Conservation (phyloP, 2,888 invertebrate species). For the Altica lythri region DNA sequence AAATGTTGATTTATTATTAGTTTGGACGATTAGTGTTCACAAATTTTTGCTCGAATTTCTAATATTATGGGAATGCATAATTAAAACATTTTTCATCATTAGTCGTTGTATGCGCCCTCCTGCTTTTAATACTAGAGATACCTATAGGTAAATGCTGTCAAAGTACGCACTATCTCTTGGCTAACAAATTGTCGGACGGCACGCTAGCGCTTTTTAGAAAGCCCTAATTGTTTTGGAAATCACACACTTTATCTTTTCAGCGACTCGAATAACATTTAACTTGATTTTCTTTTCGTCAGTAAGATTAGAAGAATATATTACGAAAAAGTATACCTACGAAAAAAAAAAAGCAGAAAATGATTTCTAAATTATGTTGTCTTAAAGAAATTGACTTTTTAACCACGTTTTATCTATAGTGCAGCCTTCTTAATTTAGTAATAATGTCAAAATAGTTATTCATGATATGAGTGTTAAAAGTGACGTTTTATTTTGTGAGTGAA, state of each 20-base stretch:
- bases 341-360: no score
- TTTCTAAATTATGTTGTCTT: no score
- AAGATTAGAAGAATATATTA: background rate
- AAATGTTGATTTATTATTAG: slow-evolving; percentile 59
- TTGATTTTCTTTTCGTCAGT: background rate
- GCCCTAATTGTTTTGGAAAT: slow-evolving; percentile 43
- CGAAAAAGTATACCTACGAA: no score
- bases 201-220: slow-evolving; percentile 38
- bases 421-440: no score
- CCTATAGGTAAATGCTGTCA: slow-evolving; percentile 38
- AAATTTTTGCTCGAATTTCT: slow-evolving; percentile 55
- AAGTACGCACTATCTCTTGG: slow-evolving; percentile 30
- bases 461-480: no score
- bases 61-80: slow-evolving; percentile 54
- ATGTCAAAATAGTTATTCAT: no score
- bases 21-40: slow-evolving; percentile 56
- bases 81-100: slow-evolving; percentile 57
- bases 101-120: slow-evolving; percentile 37
- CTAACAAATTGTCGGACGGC: slow-evolving; percentile 41
- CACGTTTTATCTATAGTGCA: no score
- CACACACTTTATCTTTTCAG: slow-evolving; percentile 38
- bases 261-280: background rate
- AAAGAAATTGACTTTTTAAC: no score
- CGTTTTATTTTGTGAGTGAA: no score
- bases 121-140: slow-evolving; percentile 35